phyloP scores from a whole-genome alignment of 2,888 invertebrate species.

The Acanthosepion esculentum region DNA sequence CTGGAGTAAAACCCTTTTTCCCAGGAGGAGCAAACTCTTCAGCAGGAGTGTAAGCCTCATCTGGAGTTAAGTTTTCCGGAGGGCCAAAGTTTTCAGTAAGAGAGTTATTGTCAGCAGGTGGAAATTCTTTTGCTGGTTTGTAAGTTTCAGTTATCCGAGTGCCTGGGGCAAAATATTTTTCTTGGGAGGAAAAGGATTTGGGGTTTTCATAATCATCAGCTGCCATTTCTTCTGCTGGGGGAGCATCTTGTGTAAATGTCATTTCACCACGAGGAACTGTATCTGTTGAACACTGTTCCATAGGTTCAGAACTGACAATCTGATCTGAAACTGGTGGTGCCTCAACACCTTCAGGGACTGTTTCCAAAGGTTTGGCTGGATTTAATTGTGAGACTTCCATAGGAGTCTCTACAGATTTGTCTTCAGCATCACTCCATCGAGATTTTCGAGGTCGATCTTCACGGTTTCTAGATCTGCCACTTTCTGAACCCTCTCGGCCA shows the following conservation, averaged over 20 bases:
- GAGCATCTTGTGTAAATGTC: background rate
- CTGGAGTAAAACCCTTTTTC: too few relatives aligned
- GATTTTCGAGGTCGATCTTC: constrained; percentile 50
- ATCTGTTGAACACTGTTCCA: background rate
- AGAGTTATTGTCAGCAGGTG: background rate
- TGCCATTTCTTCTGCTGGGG: background rate
- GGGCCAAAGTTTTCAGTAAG: background rate
- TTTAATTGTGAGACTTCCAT: constrained; percentile 24
- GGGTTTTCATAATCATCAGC: background rate
- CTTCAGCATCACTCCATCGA: constrained; percentile 46
- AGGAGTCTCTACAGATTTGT: constrained; percentile 38
- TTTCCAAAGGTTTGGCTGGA: constrained; percentile 34
- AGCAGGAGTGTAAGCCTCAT: background rate
- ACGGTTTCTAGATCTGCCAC: constrained; percentile 48
- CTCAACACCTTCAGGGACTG: constrained; percentile 1
- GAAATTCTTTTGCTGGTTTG: background rate
- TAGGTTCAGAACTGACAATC: background rate
- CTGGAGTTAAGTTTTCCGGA: background rate
- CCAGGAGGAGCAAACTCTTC: background rate
- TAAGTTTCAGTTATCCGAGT: background rate
- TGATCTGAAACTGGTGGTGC: background rate
- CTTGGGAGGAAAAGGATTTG: background rate
- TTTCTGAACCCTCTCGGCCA: constrained; percentile 47
- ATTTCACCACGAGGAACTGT: background rate
- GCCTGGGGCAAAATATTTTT: background rate